Conservation (phyloP, 2,797 vertebrate genomes). For the Chelidonichthys spinosus region DNA sequence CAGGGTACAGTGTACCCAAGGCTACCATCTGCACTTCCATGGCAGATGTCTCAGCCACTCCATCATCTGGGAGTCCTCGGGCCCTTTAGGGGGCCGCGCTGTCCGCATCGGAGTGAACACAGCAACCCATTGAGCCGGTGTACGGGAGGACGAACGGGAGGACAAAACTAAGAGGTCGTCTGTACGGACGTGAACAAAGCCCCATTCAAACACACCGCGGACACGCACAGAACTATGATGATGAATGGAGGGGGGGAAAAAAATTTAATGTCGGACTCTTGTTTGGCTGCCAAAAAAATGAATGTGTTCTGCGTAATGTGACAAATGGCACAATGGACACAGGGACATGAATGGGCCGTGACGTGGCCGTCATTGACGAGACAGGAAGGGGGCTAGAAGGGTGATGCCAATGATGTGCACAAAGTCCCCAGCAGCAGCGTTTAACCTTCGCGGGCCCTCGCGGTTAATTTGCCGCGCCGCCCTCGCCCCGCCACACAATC, state of each 20-base stretch:
- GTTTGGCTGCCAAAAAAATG: conserved; percentile 45
- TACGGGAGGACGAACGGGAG: conserved; percentile 61
- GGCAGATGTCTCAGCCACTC: conserved; percentile 70
- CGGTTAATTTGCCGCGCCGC: conserved; percentile 57
- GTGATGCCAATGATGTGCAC: conserved; percentile 42
- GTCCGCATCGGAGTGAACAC: conserved; percentile 65
- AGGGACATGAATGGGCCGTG: conserved; percentile 41
- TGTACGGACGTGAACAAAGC: conserved; percentile 73
- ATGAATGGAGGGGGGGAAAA: conserved; percentile 13
- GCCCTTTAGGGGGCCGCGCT: conserved; percentile 52
- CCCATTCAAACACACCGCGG: conserved; percentile 62
- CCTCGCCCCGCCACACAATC: conserved; percentile 41
- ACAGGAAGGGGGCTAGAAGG: conserved; percentile 24
- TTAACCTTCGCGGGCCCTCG: conserved; percentile 67
- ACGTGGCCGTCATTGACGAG: conserved; percentile 49
- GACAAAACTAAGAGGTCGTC: conserved; percentile 76
- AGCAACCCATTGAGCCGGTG: conserved; percentile 60
- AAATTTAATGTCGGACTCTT: conserved; percentile 32
- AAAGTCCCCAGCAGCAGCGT: conserved; percentile 51
- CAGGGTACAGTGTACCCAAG: conserved; percentile 66
- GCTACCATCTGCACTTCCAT: conserved; percentile 69
- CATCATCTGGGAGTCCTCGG: conserved; percentile 68
- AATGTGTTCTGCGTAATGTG: conserved; percentile 33
- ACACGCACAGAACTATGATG: conserved; percentile 29
- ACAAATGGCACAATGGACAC: conserved; percentile 27